These are phyloP conservation scores for Drosophila arizonae DNA, from an alignment of 1,140 invertebrate species.

Conservation along the genomic window DNA sequence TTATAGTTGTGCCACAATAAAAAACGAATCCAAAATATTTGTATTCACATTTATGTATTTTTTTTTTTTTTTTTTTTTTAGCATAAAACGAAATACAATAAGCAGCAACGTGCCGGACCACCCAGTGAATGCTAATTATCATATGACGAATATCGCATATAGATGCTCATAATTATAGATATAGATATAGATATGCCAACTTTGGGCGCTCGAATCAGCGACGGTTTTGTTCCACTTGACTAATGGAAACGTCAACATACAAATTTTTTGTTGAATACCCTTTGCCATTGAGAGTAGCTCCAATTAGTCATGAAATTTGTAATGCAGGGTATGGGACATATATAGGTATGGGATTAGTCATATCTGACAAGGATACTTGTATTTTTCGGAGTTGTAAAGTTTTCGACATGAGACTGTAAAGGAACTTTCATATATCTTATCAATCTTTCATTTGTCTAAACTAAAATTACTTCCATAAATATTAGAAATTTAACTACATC, in stretches of 20 bases:
- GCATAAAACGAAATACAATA: constrained; percentile 73
- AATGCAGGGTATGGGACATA: neutral
- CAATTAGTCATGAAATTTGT: neutral
- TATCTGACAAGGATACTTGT: too few species aligned
- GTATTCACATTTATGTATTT: neutral
- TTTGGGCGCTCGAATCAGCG: constrained; percentile 7
- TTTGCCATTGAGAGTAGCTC: neutral
- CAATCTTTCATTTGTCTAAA: too few species aligned
- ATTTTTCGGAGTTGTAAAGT: too few species aligned
- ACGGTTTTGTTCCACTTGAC: constrained; percentile 21
- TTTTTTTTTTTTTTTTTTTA: constrained; percentile 25
- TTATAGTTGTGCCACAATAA: constrained; percentile 68
- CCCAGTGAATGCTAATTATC: constrained; percentile 49
- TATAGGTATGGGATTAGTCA: too few species aligned
- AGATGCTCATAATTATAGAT: constrained; percentile 5
- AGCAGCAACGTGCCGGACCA: constrained; percentile 50
- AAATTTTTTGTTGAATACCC: neutral
- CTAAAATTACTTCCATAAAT: too few species aligned
- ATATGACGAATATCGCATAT: constrained; percentile 7
- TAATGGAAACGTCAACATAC: constrained; percentile 1
- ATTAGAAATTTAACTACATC: too few species aligned
- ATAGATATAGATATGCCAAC: constrained; percentile 12
- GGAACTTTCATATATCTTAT: too few species aligned
- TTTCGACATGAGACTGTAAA: too few species aligned
- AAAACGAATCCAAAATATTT: constrained; percentile 62